A percentile compares a stretch with the other conserved stretches of the same genome.
Conservation (phyloP, 2,888 invertebrate genomes). For the Laspeyria flexula region DNA sequence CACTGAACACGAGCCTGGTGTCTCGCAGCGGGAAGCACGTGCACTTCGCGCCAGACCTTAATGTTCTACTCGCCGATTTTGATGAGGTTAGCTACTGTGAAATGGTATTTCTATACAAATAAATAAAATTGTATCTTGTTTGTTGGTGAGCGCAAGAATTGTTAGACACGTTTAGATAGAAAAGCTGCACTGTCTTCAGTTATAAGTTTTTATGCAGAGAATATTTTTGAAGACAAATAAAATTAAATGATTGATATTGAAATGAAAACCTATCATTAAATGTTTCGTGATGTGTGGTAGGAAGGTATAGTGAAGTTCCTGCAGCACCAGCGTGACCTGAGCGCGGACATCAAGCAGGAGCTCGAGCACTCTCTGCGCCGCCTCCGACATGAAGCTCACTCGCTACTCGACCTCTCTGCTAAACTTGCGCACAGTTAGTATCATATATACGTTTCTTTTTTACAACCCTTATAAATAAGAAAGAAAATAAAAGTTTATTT, state of each 20-base stretch:
- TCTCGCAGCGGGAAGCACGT: slow-evolving; percentile 81
- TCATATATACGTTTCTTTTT: neutral
- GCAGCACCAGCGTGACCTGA: slow-evolving; percentile 80
- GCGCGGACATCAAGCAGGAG: slow-evolving; percentile 87
- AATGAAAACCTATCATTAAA: neutral
- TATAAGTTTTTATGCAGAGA: too few species aligned
- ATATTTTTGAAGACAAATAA: too few species aligned
- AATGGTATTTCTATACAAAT: too few species aligned
- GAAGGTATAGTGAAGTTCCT: slow-evolving; percentile 85
- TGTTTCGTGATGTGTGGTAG: slow-evolving; percentile 20
- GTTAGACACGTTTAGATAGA: too few species aligned
- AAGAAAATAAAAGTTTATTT: too few species aligned
- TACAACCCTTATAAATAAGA: neutral
- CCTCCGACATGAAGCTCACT: slow-evolving; percentile 89
- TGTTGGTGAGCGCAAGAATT: too few species aligned
- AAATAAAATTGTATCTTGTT: too few species aligned
- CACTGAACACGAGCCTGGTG: slow-evolving; percentile 57
- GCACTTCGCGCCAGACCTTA: slow-evolving; percentile 90
- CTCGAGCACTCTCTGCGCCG: slow-evolving; percentile 89
- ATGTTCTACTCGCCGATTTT: slow-evolving; percentile 85
- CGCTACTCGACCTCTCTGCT: slow-evolving; percentile 87
- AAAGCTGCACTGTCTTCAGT: too few species aligned
- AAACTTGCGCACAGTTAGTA: slow-evolving; percentile 60
- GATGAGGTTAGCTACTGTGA: slow-evolving; percentile 71
- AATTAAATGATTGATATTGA: too few species aligned